phyloP scores from a whole-genome alignment of 2,888 invertebrate genomes.

The Andrena dorsata region DNA sequence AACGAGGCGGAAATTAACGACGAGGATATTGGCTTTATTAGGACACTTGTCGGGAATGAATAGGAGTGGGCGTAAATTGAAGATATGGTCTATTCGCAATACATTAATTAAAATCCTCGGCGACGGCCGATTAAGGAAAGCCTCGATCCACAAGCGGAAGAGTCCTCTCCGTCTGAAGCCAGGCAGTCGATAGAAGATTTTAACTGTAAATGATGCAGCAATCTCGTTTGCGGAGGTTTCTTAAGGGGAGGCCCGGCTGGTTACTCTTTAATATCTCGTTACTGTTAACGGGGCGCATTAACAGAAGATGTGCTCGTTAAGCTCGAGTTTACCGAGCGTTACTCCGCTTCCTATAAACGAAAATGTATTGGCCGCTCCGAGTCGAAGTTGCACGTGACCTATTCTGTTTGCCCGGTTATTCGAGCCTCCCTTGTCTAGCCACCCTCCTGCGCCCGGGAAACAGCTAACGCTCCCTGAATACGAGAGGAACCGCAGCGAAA shows the following conservation, averaged over 20 bases:
- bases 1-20: neutral
- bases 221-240: constrained; percentile 1
- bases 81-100: neutral
- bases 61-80: neutral
- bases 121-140: neutral
- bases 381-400: constrained; percentile 28
- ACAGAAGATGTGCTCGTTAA: constrained; percentile 33
- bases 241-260: constrained; percentile 1
- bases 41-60: neutral
- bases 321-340: constrained; percentile 9
- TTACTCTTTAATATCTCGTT: constrained; percentile 32
- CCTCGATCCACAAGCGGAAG: neutral
- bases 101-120: neutral
- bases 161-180: neutral
- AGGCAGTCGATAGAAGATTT: constrained; percentile 9
- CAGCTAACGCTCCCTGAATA: constrained; percentile 14
- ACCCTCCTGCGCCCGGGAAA: neutral
- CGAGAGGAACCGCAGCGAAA: constrained; percentile 3
- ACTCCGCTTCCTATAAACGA: constrained; percentile 16
- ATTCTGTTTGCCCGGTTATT: constrained; percentile 27
- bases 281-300: constrained; percentile 16
- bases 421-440: constrained; percentile 7
- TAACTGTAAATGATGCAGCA: neutral
- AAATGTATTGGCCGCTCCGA: constrained; percentile 32
- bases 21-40: neutral